Evolutionary conservation across 2,888 invertebrate genomes (phyloP), one percentile per base, ranked within the genome.

Genomic region (Stramonita haemastoma): DNA sequence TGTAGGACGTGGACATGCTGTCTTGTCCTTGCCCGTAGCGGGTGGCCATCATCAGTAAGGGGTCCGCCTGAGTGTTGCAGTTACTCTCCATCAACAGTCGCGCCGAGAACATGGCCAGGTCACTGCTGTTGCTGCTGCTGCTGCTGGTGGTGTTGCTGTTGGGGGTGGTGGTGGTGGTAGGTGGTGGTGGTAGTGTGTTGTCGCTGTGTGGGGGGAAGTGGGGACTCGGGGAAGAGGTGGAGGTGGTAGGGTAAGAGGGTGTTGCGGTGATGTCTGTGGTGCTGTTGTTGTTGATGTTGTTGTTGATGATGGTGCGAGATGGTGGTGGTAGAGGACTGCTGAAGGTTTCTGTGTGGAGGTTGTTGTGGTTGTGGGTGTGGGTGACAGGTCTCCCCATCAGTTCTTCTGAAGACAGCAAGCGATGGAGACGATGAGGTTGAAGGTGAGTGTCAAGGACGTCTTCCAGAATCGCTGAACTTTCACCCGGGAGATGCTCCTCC

Each of bases 1-100:
- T 89, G 46, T n/a, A 60, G 8, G 89, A 89, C 26, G 85, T 89
- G 85, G 89, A 89, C 89, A 89, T 89, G 89, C 89, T 89, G 89
- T 89, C 89, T 57, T n/a, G 70, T 0, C 85, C 89, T 4, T 32
- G 85, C 77, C 46, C 15, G 46, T 46, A 36, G 81, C 81, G 36
- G 26, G 26, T 5, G 8, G 36, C 22, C 32, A 83, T 36, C 36
- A 46, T 17, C 46, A n/a, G n/a, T n/a, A n/a, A n/a, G 5, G 46
- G 32, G 22, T 89, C 89, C 17, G 89, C 85, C 85, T 89, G 89
- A 15, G 89, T 89, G 85, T 89, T 84, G 57, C 89, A 89, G 46
- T 57, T 56, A 26, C 15, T 46, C 29, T 89, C 89, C 73, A 77
- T n/a, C 85, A 85, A 2, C 32, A 84, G 32, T 46, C 57, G 89